Base-by-base conservation (phyloP, 2,888 invertebrate species). In the Caenorhabditis japonica region DNA sequence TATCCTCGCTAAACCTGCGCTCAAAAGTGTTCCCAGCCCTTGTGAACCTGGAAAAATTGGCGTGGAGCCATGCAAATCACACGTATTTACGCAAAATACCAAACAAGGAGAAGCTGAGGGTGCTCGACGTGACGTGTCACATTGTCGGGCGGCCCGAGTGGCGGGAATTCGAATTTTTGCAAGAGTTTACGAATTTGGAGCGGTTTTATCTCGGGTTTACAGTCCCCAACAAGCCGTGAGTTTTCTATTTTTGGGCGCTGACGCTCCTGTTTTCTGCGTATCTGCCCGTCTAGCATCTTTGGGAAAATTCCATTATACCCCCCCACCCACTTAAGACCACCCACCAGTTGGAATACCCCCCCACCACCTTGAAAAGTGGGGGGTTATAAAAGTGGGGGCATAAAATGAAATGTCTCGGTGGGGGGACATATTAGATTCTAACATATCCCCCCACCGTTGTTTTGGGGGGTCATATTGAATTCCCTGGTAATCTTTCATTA, bases 31-130 rank as follows among this genome's bases (percentile, higher is more conserved):
- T 78, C 34, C 75, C 78, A 5, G 2, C 25, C 2, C 56, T 78
- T 2, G 25, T 13, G 1, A 76, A 69, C 41, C n/a, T 78, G 12
- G 30, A 59, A 36, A 58, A 62, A 33, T 30, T 78, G 25, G 47
- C 56, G 3, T 78, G 78, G 78, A 59, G 59, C n/a, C 41, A 68
- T 25, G 78, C 74, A 3, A 68, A 68, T 30, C 46, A 55, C 19
- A 4, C 3, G 21, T 23, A 55, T 27, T 15, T 75, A 0, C 34
- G 73, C 43, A 64, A 53, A 30, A 38, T 78, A 13, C 59, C 71
- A 1, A 39, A 61, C 38, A 69, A 53, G 10, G 46, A 68, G 1
- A 38, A 58, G 1, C 27, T 78, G 44, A 62, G 49, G 10, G 15
- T 51, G 7, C 47, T 76, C 21, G 36, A 49, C 23, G 17, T 78